phyloP scores from a whole-genome alignment of 2,888 invertebrate genomes.

The Drosophila parthenogenetica region DNA sequence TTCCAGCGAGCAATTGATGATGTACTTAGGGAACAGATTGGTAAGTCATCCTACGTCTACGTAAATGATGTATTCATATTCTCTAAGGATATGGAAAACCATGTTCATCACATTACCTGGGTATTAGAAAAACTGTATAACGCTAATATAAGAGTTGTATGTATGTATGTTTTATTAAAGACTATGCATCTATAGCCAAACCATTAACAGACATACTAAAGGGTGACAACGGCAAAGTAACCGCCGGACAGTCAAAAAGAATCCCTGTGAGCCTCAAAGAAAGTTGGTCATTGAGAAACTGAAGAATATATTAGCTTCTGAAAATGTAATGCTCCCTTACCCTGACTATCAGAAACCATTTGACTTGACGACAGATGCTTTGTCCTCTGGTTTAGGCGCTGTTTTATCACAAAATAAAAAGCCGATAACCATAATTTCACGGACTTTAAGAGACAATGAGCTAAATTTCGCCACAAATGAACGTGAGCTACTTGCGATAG shows the following conservation, averaged over 20 bases:
- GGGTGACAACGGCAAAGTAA: no score
- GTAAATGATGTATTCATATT: slow-evolving; percentile 18
- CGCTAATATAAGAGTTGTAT: no score
- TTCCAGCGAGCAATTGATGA: no score
- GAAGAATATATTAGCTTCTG: background rate
- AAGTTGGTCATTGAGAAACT: no score
- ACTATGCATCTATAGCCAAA: no score
- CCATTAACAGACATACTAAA: no score
- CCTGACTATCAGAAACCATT: slow-evolving; percentile 5
- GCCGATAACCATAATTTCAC: background rate
- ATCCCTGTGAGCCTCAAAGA: no score
- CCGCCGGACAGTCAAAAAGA: no score
- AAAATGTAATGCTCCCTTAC: background rate
- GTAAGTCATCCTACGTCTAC: no score
- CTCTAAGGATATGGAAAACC: background rate
- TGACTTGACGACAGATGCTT: background rate
- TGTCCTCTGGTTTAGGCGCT: background rate
- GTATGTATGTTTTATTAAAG: no score
- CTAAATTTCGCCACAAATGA: background rate
- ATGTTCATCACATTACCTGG: background rate
- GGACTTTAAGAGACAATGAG: background rate
- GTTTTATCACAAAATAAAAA: background rate
- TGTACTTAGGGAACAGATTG: no score
- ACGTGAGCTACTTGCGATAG: background rate
- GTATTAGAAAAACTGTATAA: background rate